Evolutionary conservation across 2,797 vertebrate genomes (phyloP).

Genomic region (Cynodonichthys magdalenae): DNA sequence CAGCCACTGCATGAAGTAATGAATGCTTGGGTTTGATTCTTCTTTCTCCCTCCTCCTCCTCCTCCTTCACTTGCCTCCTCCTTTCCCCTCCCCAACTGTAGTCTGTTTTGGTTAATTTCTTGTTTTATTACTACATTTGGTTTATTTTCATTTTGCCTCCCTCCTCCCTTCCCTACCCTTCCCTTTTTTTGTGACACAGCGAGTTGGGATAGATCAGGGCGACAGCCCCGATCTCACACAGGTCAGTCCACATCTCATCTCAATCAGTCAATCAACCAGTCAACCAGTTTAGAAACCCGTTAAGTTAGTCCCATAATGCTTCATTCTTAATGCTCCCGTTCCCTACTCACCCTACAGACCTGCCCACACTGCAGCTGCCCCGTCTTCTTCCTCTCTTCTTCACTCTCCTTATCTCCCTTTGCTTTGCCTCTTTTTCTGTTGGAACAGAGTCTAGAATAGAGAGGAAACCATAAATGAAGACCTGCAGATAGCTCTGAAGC

Average conservation of each 20-base stretch:
- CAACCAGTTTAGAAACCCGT: conserved; percentile 70
- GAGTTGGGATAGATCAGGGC: conserved; percentile 97
- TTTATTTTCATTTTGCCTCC: conserved; percentile 78
- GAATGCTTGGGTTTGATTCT: conserved; percentile 86
- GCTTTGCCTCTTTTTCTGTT: conserved; percentile 55
- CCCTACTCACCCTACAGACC: conserved; percentile 84
- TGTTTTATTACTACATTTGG: conserved; percentile 75
- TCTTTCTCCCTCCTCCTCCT: conserved; percentile 82
- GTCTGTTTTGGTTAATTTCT: conserved; percentile 66
- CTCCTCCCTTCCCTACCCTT: conserved; percentile 54
- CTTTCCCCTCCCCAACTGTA: conserved; percentile 59
- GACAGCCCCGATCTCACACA: conserved; percentile 97
- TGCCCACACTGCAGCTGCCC: conserved; percentile 75
- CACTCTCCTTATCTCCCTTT: conserved; percentile 67
- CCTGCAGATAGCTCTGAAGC: conserved; percentile 38
- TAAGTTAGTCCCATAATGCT: conserved; percentile 79
- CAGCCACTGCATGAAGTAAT: conserved; percentile 86
- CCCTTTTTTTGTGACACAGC: conserved; percentile 90
- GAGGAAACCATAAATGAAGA: conserved; percentile 65
- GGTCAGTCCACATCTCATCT: conserved; percentile 91
- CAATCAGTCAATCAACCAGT: conserved; percentile 80
- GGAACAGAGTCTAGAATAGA: conserved; percentile 65
- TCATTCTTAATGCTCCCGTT: conserved; percentile 79
- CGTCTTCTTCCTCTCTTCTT: conserved; percentile 71
- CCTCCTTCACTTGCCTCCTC: conserved; percentile 66